Percentiles rank a stretch among this genome's conserved stretches.
Conservation (phyloP, 2,888 invertebrate species). For the Agrotis ipsilon region DNA sequence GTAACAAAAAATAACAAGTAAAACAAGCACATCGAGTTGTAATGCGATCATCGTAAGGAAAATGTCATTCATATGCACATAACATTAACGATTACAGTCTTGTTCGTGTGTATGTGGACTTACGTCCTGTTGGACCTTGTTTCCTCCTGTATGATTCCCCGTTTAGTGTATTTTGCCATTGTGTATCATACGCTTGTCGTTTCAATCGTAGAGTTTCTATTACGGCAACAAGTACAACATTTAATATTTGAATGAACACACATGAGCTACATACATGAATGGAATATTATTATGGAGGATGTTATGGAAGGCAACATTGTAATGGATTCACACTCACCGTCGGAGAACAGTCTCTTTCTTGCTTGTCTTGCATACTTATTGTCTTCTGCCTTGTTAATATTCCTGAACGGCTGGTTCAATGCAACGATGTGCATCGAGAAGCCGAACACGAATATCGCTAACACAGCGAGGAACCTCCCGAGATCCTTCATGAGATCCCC, state of each 20-base stretch:
- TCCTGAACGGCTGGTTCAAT: conserved; percentile 97
- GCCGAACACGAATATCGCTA: conserved; percentile 99
- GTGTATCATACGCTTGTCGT: conserved; percentile 84
- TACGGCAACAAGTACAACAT: conserved; percentile 71
- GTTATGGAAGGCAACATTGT: conserved; percentile 53
- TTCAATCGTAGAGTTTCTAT: conserved; percentile 87
- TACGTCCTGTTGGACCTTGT: conserved; percentile 92
- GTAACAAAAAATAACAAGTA: conserved; percentile 75
- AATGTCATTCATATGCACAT: conserved; percentile 71
- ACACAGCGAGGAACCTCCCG: conserved; percentile 98
- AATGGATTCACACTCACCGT: conserved; percentile 92
- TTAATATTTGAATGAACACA: conserved; percentile 62
- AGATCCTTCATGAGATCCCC: conserved; percentile 98
- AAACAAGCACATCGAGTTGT: conserved; percentile 88
- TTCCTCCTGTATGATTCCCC: conserved; percentile 92
- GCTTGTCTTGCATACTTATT: conserved; percentile 90
- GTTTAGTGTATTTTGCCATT: conserved; percentile 81
- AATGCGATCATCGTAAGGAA: conserved; percentile 86
- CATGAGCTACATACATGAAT: conserved; percentile 52
- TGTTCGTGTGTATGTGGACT: conserved; percentile 83
- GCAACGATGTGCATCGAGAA: conserved; percentile 99
- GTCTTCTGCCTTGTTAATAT: conserved; percentile 92
- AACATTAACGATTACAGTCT: conserved; percentile 56
- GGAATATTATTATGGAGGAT: conserved; percentile 49
- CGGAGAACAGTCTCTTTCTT: conserved; percentile 92